phyloP scores from a whole-genome alignment of 2,797 vertebrate species.

The Onychomys leucogaster region DNA sequence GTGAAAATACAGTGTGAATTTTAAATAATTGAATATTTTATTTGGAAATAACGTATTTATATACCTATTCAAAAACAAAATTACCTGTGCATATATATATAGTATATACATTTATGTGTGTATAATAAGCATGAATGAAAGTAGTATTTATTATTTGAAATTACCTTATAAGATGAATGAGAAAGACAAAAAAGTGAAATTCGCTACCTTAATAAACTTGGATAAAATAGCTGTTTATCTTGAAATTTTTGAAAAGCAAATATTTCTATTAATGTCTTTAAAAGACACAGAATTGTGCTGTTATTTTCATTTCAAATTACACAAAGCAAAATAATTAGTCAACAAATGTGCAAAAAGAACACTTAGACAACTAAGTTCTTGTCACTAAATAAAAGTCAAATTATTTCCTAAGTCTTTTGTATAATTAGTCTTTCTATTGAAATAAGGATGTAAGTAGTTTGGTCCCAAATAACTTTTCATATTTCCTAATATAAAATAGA shows the following conservation, averaged over 20 bases:
- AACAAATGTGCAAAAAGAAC: neutral
- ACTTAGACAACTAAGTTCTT: neutral
- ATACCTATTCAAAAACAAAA: neutral
- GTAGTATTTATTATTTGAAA: neutral
- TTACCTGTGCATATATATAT: neutral
- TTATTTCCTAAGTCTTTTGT: conserved; percentile 38
- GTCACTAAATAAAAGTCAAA: conserved; percentile 9
- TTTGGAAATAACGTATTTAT: neutral
- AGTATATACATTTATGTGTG: neutral
- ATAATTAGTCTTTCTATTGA: neutral
- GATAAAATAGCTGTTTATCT: neutral
- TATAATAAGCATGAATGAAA: neutral
- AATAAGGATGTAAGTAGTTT: conserved; percentile 18
- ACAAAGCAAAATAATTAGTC: neutral
- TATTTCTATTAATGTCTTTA: neutral
- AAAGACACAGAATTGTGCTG: neutral
- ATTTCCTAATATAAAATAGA: conserved; percentile 7
- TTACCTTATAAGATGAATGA: neutral
- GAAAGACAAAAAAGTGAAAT: neutral
- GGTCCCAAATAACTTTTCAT: neutral
- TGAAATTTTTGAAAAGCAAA: conserved; percentile 25
- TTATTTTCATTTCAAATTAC: conserved; percentile 10
- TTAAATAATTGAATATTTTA: neutral
- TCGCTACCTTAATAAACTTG: neutral
- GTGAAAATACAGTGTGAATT: conserved; percentile 7